Base-by-base conservation (phyloP, 2,888 invertebrate genomes). In the Brachypterus glaber region DNA sequence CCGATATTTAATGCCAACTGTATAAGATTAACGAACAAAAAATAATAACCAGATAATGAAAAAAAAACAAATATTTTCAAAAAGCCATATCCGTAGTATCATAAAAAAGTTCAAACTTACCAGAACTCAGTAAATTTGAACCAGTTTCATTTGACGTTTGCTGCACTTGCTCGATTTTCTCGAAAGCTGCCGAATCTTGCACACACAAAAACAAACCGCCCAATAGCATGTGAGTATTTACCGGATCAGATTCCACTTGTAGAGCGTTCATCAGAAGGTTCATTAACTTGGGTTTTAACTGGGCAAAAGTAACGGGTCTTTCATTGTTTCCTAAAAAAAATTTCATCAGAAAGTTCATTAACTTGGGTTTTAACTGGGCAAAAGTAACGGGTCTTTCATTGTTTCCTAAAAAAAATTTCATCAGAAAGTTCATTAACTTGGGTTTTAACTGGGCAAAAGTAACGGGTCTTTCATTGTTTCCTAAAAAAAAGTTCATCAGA, bases 211-310 rank as follows among this genome's bases (percentile, higher is more conserved):
- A 69, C 30, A 88, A 67, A 4, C 85, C 86, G 31, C 87, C 87
- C 24, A 92, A 67, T 21, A 91, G 66, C 81, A 90, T 85, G 58
- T 91, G 90, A 2, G 88, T 83, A 63, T 92, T 92, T 48, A 78
- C 75, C 1, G 88, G 76, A 67, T 92, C 91, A 0, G 76, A 75
- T 65, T 92, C 91, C 30, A 82, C 82, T 67, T 85, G 81, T 14
- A 92, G 67, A 2, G 89, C 85, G 59, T 81, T 83, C 63, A 88
- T 82, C 12, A 92, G 67, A 16, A 89, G 73, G 61, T 89, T 86
- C 67, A 85, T 79, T 7, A 87, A 67, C 24, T 82, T 71, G 0
- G 85, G 76, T 57, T 85, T 83, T 4, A 87, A 66, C 52, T 79
- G 78, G 9, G 75, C 72, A 52, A 83, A 82, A 1, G 79, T 78